Base-by-base conservation (phyloP, 1,140 invertebrate genomes). In the Hyphantria cunea region DNA sequence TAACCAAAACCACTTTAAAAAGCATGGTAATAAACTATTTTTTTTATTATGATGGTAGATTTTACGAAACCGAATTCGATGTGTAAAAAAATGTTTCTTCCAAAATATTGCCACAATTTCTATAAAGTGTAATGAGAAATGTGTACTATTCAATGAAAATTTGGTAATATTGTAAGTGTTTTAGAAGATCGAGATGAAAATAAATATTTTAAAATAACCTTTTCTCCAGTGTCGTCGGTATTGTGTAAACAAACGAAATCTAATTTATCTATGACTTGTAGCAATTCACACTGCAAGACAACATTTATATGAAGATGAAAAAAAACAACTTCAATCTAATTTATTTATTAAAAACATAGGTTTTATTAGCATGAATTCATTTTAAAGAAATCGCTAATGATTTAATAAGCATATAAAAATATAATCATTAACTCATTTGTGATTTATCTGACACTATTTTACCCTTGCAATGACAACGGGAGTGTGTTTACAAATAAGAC, bases 101-200 rank as follows among this genome's bases (percentile, higher is more conserved):
- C 84, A 86, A 80, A 80, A 82, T 84, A 84, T 72, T 84, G 82
- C 82, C 84, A 86, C 70, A 66, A 72, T 82, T 74, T 82, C 70
- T 82, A 78, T 76, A 66, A 68, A 81, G 31, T 58, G 64, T 68
- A 76, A 66, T 56, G 31, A 58, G 56, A 48, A 67, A 66, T 64
- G 44, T 63, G 66, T 63, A 69, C 62, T 74, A 68, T 66, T 75
- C 71, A 78, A 65, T 76, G 71, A 59, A 50, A 73, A 67, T 78
- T 78, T 78, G 72, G 68, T 78, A 70, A 60, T 60, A 60, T 50
- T 15, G 37, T 60, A 56, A 25, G 47, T 56, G 48, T 58, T 60
- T 41, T 60, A 60, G 48, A 25, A 42, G 37, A 15, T 58, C 55
- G n/a, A 39, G 45, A 45, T 17, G n/a, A 48, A 33, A 37, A 41